Conservation (phyloP, 2,113 vertebrate species). For the Fregetta grallaria region DNA sequence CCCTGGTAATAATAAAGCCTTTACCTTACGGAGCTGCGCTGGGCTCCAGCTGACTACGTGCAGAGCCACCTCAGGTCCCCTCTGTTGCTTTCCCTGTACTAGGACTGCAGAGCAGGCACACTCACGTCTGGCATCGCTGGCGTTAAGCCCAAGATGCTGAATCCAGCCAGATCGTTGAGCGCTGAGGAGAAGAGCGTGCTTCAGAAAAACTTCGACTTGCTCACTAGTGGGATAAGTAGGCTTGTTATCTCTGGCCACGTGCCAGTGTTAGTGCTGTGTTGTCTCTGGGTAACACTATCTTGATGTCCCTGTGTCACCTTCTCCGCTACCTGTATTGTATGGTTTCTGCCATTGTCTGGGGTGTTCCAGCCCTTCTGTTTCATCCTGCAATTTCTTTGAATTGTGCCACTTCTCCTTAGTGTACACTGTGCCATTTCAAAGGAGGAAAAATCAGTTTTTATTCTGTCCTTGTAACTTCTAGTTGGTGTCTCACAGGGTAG, state of each 20-base stretch:
- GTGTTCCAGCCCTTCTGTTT: background rate
- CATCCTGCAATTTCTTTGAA: background rate
- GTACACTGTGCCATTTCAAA: background rate
- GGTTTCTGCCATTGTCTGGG: background rate
- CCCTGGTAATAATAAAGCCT: background rate
- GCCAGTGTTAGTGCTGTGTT: background rate
- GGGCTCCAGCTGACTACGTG: background rate
- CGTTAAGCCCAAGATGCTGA: background rate
- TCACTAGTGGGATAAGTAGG: background rate
- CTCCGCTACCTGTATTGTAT: background rate
- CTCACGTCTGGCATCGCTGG: fast-evolving
- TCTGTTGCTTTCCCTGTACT: background rate
- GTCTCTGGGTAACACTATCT: background rate
- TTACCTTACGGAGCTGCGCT: background rate
- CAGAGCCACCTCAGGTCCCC: background rate
- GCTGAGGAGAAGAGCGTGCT: background rate
- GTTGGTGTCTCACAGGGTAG: background rate
- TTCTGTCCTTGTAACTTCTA: background rate
- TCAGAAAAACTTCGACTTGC: background rate
- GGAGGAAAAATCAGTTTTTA: background rate
- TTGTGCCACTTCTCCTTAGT: background rate
- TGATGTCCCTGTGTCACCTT: background rate
- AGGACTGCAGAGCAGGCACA: background rate
- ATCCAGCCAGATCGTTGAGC: background rate
- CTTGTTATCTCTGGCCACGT: background rate